Percentiles rank a stretch among this genome's conserved stretches.
These are phyloP conservation scores for Macrocentrus cingulum DNA, from an alignment of 1,140 invertebrate genomes.

Conservation along the genomic window DNA sequence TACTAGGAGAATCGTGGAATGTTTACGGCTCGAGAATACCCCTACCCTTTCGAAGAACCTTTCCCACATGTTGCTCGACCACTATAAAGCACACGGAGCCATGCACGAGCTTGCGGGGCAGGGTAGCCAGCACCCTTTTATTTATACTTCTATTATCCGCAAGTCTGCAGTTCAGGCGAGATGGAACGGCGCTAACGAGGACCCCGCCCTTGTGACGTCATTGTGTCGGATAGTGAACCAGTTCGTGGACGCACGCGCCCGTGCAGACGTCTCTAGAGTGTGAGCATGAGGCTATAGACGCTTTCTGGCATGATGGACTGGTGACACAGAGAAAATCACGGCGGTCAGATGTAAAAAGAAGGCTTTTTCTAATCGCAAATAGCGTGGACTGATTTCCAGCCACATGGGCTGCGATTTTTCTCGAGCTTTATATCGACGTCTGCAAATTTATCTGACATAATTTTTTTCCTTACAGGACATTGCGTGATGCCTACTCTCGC, in stretches of 20 bases:
- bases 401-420: no score
- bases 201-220: slow-evolving; percentile 59
- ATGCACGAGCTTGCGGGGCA: slow-evolving; percentile 3
- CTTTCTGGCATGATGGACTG: neutral
- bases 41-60: slow-evolving; percentile 21
- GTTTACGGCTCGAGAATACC: slow-evolving; percentile 7
- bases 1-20: neutral
- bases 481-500: no score
- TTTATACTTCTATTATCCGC: no score
- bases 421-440: no score
- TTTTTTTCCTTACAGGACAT: no score
- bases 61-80: slow-evolving; percentile 52
- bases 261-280: neutral
- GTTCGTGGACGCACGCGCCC: slow-evolving; percentile 9
- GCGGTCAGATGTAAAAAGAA: no score
- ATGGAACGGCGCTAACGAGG: slow-evolving; percentile 44
- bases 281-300: neutral
- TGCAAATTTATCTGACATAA: no score
- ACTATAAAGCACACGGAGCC: slow-evolving; percentile 2
- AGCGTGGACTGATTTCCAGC: no score
- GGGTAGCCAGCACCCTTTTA: neutral
- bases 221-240: neutral
- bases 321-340: neutral
- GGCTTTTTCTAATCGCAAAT: no score
- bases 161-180: slow-evolving; percentile 1